Conservation (phyloP, 2,797 vertebrate genomes). For the Fratercula arctica region DNA sequence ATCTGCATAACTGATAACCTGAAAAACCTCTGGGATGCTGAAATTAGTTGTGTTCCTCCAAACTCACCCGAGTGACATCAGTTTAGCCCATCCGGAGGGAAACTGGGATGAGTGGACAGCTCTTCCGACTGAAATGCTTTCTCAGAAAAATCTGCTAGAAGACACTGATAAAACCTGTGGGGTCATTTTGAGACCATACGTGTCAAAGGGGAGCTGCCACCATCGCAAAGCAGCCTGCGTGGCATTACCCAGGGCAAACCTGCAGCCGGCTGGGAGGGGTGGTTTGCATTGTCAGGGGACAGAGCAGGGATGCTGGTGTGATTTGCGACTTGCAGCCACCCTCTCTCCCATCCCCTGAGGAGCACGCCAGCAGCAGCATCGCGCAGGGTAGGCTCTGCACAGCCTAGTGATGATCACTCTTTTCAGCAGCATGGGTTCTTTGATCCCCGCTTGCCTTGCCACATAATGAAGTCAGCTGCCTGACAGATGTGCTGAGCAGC, state of each 20-base stretch:
- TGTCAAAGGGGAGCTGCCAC: background rate
- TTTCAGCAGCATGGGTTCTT: background rate
- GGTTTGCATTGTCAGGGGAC: background rate
- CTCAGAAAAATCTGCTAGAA: background rate
- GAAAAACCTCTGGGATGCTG: background rate
- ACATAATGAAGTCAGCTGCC: slow-evolving; percentile 4
- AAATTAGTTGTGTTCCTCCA: background rate
- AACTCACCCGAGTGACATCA: background rate
- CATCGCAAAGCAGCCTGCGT: rapidly evolving
- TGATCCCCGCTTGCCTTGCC: slow-evolving; percentile 18
- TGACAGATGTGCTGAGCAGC: slow-evolving; percentile 29
- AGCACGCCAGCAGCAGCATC: rapidly evolving
- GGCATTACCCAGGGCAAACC: background rate
- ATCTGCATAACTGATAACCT: background rate
- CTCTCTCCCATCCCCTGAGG: rapidly evolving
- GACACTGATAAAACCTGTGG: background rate
- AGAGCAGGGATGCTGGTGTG: background rate
- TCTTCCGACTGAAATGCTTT: background rate
- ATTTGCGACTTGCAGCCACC: background rate
- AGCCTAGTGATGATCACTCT: background rate
- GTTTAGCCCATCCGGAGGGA: background rate
- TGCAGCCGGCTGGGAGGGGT: rapidly evolving
- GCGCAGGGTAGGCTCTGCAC: background rate
- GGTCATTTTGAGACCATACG: background rate
- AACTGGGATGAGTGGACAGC: background rate